phyloP scores from a whole-genome alignment of 2,797 vertebrate genomes.

The Muraenolepis orangiensis region DNA sequence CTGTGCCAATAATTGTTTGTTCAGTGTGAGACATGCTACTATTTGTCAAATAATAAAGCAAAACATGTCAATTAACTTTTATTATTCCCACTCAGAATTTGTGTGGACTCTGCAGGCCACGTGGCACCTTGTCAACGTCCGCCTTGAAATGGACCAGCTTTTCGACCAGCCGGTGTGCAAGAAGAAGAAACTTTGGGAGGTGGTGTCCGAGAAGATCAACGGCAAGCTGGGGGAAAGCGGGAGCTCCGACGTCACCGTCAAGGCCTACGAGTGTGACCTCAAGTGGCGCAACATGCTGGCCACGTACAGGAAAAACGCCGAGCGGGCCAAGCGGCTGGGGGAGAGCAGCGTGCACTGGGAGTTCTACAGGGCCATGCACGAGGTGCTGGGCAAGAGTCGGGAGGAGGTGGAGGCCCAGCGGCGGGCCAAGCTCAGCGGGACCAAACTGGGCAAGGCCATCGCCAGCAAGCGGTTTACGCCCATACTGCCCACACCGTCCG shows the following conservation, averaged over 20 bases:
- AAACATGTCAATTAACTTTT: background rate
- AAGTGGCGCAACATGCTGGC: constrained; percentile 81
- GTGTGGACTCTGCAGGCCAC: constrained; percentile 78
- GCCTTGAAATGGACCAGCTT: constrained; percentile 75
- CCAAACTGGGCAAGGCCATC: constrained; percentile 64
- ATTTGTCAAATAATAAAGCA: background rate
- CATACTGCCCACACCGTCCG: constrained; percentile 69
- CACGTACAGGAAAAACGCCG: constrained; percentile 75
- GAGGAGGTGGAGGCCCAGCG: constrained; percentile 71
- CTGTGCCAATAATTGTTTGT: background rate
- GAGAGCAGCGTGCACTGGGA: constrained; percentile 73
- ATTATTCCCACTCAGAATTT: constrained; percentile 59
- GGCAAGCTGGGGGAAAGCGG: constrained; percentile 54
- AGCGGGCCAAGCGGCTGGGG: constrained; percentile 69
- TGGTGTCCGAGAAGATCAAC: constrained; percentile 71
- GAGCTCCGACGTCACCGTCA: constrained; percentile 50
- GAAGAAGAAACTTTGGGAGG: constrained; percentile 79
- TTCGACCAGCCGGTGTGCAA: constrained; percentile 78
- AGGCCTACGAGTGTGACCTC: constrained; percentile 77
- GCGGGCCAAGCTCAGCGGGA: constrained; percentile 60
- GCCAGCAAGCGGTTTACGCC: constrained; percentile 74
- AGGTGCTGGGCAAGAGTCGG: constrained; percentile 69
- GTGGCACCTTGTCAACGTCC: constrained; percentile 72
- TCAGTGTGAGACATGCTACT: background rate
- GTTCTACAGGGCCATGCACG: constrained; percentile 75